Evolutionary conservation across 2,113 vertebrate genomes (phyloP), one percentile per base, ranked within the genome.

Genomic region (Oreocharis arfaki): DNA sequence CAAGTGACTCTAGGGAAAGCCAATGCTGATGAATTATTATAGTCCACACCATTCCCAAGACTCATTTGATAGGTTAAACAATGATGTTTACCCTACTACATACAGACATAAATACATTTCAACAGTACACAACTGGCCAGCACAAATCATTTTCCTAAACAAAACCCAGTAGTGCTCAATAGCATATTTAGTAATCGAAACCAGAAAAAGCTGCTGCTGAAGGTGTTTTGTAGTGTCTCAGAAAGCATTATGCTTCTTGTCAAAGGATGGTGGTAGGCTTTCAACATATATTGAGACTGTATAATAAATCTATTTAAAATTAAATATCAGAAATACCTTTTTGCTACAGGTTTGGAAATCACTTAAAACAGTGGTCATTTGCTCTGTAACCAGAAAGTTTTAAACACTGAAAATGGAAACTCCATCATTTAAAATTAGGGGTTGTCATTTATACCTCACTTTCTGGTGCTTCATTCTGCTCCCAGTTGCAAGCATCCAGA

Each of bases 341-440:
- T 77, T 88, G 16, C 41, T 56, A n/a, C 16, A 89, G 16, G 42
- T 59, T 65, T 73, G 30, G 42, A 93, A 67, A 68, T 50, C 14
- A 50, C 9, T 76, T 81, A 42, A 33, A 52, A 41, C 27, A 57
- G 47, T 26, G 15, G 17, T 50, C 2, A 1, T 78, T 41, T 68
- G 5, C 41, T 89, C 20, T 71, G 39, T n/a, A 85, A 60, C 35
- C 85, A 69, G 13, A 63, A 91, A 84, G 10, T 56, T 86, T 85
- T 60, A 90, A 92, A 26, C 52, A 70, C 56, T 37, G 26, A 89
- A 86, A 96, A 84, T 52, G 35, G 64, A 94, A 96, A 94, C 14
- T 26, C 28, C 32, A 7, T n/a, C 4, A 80, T 68, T 80, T 90
- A 47, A 83, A 94, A 75, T 30, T 70, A 76, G 13, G 28, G 12